These are phyloP conservation scores for Dendrolimus punctatus DNA, from an alignment of 1,140 invertebrate genomes.

Conservation along the genomic window DNA sequence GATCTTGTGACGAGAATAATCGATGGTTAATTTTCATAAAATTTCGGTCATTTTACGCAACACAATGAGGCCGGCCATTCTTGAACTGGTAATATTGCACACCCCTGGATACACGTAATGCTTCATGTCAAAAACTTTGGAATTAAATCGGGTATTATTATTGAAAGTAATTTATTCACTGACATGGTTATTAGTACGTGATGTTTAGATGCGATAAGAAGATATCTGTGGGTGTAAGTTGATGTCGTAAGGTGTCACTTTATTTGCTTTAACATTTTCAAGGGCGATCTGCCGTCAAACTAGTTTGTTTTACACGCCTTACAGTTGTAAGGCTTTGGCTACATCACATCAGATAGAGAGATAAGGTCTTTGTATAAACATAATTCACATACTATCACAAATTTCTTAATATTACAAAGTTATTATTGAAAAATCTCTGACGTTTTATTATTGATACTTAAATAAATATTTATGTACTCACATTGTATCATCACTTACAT, in stretches of 20 bases:
- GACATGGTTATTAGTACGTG: slow-evolving; percentile 37
- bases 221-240: slow-evolving; percentile 40
- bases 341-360: slow-evolving; percentile 2
- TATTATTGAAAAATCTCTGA: too few species aligned
- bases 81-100: slow-evolving; percentile 18
- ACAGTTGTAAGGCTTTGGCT: slow-evolving; percentile 12
- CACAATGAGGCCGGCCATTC: slow-evolving; percentile 9
- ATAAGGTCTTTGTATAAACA: neutral
- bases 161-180: slow-evolving; percentile 23
- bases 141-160: slow-evolving; percentile 19
- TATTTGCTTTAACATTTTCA: slow-evolving; percentile 36
- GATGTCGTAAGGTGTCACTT: slow-evolving; percentile 48
- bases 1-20: slow-evolving; percentile 33
- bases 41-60: slow-evolving; percentile 45
- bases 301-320: slow-evolving; percentile 25
- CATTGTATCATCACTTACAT: too few species aligned
- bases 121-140: slow-evolving; percentile 16
- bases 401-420: too few species aligned
- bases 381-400: too few species aligned
- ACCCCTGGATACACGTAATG: slow-evolving; percentile 9
- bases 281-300: slow-evolving; percentile 48
- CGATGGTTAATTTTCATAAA: slow-evolving; percentile 40
- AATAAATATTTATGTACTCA: too few species aligned
- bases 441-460: too few species aligned
- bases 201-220: slow-evolving; percentile 37